Conservation (phyloP, 2,113 vertebrate genomes). For the Nothobranchius kuhntae region DNA sequence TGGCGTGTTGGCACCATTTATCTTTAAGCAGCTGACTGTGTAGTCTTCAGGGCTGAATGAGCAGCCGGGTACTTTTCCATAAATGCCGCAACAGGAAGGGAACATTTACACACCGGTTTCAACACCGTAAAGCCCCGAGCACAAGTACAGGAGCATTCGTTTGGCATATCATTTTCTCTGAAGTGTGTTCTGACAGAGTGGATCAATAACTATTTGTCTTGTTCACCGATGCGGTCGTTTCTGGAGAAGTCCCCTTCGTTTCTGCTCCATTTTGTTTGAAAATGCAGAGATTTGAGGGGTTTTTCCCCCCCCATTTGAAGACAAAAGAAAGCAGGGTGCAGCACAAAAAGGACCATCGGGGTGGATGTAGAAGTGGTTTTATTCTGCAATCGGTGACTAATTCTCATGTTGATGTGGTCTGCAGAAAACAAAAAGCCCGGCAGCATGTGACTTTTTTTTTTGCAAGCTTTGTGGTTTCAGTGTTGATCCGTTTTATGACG, state of each 20-base stretch:
- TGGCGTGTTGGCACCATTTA: conserved; percentile 12
- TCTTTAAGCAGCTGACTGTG: conserved; percentile 6
- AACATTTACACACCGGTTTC: neutral
- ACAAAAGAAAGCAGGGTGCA: neutral
- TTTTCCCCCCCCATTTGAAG: neutral
- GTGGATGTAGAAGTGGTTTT: neutral
- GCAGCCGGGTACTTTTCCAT: neutral
- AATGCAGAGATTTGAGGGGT: too few relatives aligned
- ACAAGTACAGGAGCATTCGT: neutral
- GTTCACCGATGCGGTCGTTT: too few relatives aligned
- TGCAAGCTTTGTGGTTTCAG: neutral
- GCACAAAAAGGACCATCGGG: neutral
- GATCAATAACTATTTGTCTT: neutral
- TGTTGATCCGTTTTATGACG: neutral
- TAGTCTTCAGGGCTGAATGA: conserved; percentile 2
- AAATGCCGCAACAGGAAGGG: neutral
- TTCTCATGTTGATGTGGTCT: neutral
- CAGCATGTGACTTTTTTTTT: neutral
- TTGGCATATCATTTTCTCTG: neutral
- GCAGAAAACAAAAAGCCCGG: neutral
- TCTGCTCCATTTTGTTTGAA: too few relatives aligned
- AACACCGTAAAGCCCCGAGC: neutral
- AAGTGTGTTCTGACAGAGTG: neutral
- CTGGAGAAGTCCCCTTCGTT: too few relatives aligned
- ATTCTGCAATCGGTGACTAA: neutral